phyloP scores from a whole-genome alignment of 1,140 invertebrate species.

The Drosophila virilis region DNA sequence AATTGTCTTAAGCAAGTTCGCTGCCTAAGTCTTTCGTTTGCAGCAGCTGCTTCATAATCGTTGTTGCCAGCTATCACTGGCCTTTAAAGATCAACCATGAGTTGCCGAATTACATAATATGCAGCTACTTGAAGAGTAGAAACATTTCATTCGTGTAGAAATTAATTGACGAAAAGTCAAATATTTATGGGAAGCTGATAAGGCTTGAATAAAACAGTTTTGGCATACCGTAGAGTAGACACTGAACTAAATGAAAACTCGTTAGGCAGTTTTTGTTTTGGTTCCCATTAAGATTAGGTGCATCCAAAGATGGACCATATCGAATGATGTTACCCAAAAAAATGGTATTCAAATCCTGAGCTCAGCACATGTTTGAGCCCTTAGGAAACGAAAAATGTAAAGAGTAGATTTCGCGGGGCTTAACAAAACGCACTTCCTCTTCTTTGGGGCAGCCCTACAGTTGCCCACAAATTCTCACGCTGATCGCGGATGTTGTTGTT shows the following conservation, averaged over 20 bases:
- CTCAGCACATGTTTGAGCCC: too few species aligned
- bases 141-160: too few species aligned
- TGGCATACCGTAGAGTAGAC: too few species aligned
- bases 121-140: too few species aligned
- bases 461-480: constrained; percentile 34
- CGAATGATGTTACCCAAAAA: neutral
- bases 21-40: constrained; percentile 79
- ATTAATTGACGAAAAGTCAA: too few species aligned
- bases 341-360: neutral
- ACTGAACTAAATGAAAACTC: too few species aligned
- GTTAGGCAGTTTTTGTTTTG: too few species aligned
- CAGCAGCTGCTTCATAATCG: neutral
- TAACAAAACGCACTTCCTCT: constrained; percentile 33
- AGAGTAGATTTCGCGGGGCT: neutral
- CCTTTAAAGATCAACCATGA: neutral
- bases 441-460: constrained; percentile 4
- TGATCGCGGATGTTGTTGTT: neutral
- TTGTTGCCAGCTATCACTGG: neutral
- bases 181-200: too few species aligned
- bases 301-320: too few species aligned
- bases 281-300: too few species aligned
- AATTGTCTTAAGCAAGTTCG: constrained; percentile 67
- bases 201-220: too few species aligned
- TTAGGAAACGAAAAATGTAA: constrained; percentile 4
- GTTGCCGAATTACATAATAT: neutral